phyloP scores from a whole-genome alignment of 2,888 invertebrate species.

The Eupsilia transversa region DNA sequence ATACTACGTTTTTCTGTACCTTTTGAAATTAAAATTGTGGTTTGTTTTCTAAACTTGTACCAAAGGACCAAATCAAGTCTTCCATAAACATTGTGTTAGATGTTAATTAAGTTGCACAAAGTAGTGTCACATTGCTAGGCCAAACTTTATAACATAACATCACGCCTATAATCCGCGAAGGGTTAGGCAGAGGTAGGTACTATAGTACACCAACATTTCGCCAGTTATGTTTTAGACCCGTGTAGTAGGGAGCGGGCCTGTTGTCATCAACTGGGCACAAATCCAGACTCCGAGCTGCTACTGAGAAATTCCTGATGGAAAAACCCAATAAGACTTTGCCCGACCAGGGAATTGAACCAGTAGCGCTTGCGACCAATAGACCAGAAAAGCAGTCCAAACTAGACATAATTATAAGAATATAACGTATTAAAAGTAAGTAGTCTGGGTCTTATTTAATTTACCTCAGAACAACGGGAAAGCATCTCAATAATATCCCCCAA shows the following conservation, averaged over 20 bases:
- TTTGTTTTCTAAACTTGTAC: conserved; percentile 1
- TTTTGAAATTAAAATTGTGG: not conserved
- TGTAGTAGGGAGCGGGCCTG: not conserved
- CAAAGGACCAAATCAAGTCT: conserved; percentile 2
- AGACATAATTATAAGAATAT: not conserved
- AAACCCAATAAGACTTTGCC: not conserved
- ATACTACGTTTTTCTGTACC: not conserved
- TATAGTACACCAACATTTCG: not conserved
- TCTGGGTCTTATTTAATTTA: not conserved
- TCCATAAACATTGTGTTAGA: not conserved
- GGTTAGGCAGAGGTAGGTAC: no score
- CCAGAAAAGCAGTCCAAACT: not conserved
- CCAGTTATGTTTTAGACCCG: not conserved
- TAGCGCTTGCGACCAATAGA: not conserved
- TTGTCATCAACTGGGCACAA: not conserved
- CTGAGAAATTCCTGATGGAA: not conserved
- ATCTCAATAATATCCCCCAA: conserved; percentile 16
- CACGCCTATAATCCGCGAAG: no score
- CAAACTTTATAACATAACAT: not conserved
- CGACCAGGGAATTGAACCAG: not conserved
- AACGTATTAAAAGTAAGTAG: not conserved
- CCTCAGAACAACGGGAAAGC: not conserved
- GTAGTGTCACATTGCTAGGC: not conserved
- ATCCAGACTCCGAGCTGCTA: not conserved
- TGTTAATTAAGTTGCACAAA: not conserved